Percentiles rank a stretch among this genome's conserved stretches.
phyloP scores from a whole-genome alignment of 2,797 vertebrate genomes.

The Alauda arvensis region DNA sequence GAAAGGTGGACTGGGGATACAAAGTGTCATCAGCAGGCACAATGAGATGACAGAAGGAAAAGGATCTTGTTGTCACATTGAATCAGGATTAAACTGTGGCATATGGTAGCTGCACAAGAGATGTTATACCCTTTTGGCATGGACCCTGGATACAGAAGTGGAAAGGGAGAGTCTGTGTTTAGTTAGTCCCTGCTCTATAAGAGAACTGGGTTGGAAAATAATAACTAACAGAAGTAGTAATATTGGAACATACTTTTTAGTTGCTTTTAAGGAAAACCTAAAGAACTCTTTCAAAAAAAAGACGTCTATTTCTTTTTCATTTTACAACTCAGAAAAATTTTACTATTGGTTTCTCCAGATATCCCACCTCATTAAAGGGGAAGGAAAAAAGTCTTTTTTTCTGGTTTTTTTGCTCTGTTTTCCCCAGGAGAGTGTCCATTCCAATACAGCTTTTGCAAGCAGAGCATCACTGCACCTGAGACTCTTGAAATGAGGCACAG shows the following conservation, averaged over 20 bases:
- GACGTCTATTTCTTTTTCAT: background rate
- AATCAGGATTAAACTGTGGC: slow-evolving; percentile 18
- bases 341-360: background rate
- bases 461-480: background rate
- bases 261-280: background rate
- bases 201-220: background rate
- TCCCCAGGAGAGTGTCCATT: background rate
- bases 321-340: background rate
- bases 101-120: background rate
- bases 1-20: background rate
- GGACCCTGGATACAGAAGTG: background rate
- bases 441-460: background rate
- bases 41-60: slow-evolving; percentile 21
- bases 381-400: background rate
- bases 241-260: background rate
- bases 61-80: background rate
- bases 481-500: background rate
- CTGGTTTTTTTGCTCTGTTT: background rate
- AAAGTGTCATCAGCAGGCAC: background rate
- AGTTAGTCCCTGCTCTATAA: background rate
- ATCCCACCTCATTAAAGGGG: background rate
- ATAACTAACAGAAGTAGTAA: background rate
- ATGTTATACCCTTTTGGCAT: background rate
- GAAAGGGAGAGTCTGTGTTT: background rate
- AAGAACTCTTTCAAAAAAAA: background rate